phyloP scores from a whole-genome alignment of 2,113 vertebrate species.

The Pitta sordida region DNA sequence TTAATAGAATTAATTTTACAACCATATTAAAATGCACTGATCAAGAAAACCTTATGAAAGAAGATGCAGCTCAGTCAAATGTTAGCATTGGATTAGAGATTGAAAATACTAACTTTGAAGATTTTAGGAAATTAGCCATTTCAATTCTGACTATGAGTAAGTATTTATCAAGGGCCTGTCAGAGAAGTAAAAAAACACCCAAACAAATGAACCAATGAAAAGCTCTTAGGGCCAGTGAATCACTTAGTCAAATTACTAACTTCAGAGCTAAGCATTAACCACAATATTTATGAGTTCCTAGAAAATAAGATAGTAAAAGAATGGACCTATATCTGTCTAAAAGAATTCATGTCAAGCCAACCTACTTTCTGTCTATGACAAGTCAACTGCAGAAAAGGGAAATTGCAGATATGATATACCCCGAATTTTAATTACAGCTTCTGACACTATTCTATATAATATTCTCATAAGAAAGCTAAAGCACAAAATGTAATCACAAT shows the following conservation, averaged over 20 bases:
- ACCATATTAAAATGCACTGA: background rate
- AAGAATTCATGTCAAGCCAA: background rate
- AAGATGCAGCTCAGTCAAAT: background rate
- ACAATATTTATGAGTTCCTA: background rate
- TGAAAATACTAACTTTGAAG: background rate
- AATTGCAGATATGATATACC: background rate
- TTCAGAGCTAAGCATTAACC: background rate
- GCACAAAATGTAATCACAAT: background rate
- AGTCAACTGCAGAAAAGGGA: background rate
- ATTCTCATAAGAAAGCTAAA: background rate
- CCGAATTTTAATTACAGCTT: background rate
- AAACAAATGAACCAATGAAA: background rate
- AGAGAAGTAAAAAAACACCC: background rate
- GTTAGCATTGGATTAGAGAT: background rate
- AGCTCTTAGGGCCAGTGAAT: background rate
- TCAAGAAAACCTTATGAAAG: background rate
- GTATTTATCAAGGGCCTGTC: background rate
- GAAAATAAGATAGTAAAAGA: background rate
- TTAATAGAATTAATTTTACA: background rate
- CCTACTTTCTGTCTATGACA: background rate
- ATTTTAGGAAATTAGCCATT: background rate
- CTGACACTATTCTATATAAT: background rate
- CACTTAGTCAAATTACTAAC: background rate
- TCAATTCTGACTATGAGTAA: background rate
- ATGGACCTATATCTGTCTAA: background rate